Conservation (phyloP, 2,888 invertebrate species). For the Lagria hirta region DNA sequence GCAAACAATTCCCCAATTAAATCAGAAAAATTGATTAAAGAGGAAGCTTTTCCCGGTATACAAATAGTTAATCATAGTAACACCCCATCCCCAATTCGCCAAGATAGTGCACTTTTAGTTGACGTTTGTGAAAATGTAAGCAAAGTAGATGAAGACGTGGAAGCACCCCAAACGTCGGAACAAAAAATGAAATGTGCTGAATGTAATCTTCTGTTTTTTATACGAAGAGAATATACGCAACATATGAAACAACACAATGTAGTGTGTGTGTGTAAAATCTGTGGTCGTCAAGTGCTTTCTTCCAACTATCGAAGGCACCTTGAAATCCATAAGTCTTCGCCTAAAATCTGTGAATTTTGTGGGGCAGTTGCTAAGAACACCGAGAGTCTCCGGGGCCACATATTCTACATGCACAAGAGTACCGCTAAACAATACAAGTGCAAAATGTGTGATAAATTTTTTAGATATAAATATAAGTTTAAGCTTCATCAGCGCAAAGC, state of each 20-base stretch:
- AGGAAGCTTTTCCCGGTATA: slow-evolving; percentile 2
- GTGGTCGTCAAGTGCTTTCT: slow-evolving; percentile 27
- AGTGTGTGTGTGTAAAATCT: slow-evolving; percentile 31
- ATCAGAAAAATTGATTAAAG: not conserved
- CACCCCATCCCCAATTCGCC: not conserved
- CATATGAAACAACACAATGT: slow-evolving; percentile 34
- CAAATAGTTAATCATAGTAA: slow-evolving; percentile 10
- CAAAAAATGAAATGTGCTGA: slow-evolving; percentile 19
- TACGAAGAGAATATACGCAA: slow-evolving; percentile 22
- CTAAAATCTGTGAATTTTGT: slow-evolving; percentile 41
- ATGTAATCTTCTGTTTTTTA: slow-evolving; percentile 27
- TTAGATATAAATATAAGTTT: slow-evolving; percentile 41
- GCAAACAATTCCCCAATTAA: not conserved
- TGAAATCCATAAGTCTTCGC: slow-evolving; percentile 37
- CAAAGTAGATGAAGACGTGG: slow-evolving; percentile 13
- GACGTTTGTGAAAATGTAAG: slow-evolving; percentile 14
- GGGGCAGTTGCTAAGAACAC: slow-evolving; percentile 45
- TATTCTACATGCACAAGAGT: slow-evolving; percentile 44
- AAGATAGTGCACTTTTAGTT: not conserved
- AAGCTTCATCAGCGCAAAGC: slow-evolving; percentile 42
- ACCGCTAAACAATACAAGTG: slow-evolving; percentile 40
- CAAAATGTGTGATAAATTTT: slow-evolving; percentile 42
- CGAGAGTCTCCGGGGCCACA: slow-evolving; percentile 45
- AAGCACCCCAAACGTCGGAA: slow-evolving; percentile 12
- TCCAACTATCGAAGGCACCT: slow-evolving; percentile 38